Evolutionary conservation across 2,888 invertebrate genomes (phyloP), one percentile per base, ranked within the genome.

Genomic region (Anagyrus pseudococci): DNA sequence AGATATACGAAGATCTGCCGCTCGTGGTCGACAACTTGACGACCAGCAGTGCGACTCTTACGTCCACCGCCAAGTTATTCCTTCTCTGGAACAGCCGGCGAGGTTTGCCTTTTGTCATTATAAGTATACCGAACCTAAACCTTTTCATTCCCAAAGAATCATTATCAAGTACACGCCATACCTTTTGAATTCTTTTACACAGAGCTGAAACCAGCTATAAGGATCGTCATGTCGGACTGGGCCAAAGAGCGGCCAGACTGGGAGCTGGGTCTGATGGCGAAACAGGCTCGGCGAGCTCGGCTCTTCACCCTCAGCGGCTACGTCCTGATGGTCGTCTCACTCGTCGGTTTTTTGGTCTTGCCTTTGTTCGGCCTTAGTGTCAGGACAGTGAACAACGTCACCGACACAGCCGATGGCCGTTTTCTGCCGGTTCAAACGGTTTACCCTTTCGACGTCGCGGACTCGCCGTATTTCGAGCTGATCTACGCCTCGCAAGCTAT

Each of bases 251-350:
- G 4, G 15, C 2, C 22, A 8, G 1, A 3, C 4, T 48, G 37
- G 46, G 60, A 54, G 25, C 47, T 6, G 2, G 15, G 17, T 2
- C 17, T 60, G 8, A 60, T 60, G 60, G 8, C 10, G 8, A 48
- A 54, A 25, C 47, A 47, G 17, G 60, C 60, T 2, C 20, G 41
- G 2, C 33, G 41, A 1, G 60, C 29, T 1, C 54, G 60, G 1
- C n/a, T 48, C 8, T 60, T 60, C 41, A 60, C 60, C 19, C 33
- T 54, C 10, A 41, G 40, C 26, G 48, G 60, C 22, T 60, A 60
- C 40, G 19, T 23, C n/a, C 40, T 53, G 7, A 47, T 60, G 54
- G 40, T 47, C 50, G 13, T 23, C n/a, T 26, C 13, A n/a, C 4
- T 57, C 10, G 15, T 29, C 7, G 23, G 22, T 13, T 49, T 43